Evolutionary conservation across 1,140 invertebrate species (phyloP).

Genomic region (Sycobia sp.): DNA sequence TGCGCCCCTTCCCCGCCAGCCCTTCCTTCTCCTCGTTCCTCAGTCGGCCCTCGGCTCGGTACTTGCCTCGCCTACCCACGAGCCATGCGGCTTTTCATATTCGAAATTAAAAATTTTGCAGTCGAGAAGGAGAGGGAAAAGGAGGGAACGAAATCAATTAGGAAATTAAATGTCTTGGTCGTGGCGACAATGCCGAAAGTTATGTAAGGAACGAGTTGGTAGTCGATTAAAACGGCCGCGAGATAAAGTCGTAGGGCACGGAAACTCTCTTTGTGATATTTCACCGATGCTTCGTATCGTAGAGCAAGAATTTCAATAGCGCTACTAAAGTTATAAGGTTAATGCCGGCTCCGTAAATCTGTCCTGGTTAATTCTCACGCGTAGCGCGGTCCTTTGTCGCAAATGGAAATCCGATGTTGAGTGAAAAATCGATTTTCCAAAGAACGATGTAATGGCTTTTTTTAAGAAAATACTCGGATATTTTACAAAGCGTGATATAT

Average conservation of each 20-base stretch:
- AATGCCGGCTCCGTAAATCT: too few species aligned
- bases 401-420: too few species aligned
- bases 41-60: not conserved
- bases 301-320: too few species aligned
- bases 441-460: too few species aligned
- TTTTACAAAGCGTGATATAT: too few species aligned
- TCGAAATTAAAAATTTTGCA: conserved; percentile 12
- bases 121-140: too few species aligned
- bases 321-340: too few species aligned
- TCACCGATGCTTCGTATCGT: too few species aligned
- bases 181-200: not conserved
- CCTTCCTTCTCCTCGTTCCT: conserved; percentile 10
- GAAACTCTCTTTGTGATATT: not conserved
- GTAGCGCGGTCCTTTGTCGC: too few species aligned
- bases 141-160: conserved; percentile 16
- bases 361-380: too few species aligned
- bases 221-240: not conserved
- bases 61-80: not conserved
- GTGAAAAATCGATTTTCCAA: too few species aligned
- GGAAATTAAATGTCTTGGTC: conserved; percentile 14
- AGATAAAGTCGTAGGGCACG: not conserved
- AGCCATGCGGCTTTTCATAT: conserved; percentile 1
- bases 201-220: conserved; percentile 3
- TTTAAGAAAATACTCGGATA: too few species aligned
- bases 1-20: conserved; percentile 1